These are phyloP conservation scores for Oxytorus armatus DNA, from an alignment of 2,888 invertebrate genomes.

Conservation along the genomic window DNA sequence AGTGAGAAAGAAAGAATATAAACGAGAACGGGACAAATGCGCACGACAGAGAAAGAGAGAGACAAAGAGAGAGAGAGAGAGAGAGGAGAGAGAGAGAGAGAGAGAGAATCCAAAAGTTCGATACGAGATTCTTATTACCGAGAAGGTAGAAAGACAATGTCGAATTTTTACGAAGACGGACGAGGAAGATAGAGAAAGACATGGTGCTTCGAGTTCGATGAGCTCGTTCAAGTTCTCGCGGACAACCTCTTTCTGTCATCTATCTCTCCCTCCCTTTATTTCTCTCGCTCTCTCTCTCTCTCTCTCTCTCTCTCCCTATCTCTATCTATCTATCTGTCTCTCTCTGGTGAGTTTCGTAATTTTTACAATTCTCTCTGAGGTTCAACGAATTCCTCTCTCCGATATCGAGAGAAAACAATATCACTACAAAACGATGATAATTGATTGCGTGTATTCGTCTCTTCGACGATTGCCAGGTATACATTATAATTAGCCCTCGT, in stretches of 20 bases:
- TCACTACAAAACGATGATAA: constrained; percentile 63
- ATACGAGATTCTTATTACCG: constrained; percentile 62
- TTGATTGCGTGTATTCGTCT: background rate
- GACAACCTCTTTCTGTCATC: constrained; percentile 15
- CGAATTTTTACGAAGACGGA: background rate
- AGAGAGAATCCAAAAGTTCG: constrained; percentile 61
- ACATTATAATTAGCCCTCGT: constrained; percentile 18
- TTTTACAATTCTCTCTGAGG: background rate
- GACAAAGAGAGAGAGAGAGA: constrained; percentile 49
- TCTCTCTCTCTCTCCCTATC: too few relatives aligned
- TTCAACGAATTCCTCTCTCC: background rate
- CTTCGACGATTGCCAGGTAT: background rate
- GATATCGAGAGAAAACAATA: constrained; percentile 74
- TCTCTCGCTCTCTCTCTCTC: too few relatives aligned
- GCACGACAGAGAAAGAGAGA: too few relatives aligned
- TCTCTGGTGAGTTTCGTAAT: background rate
- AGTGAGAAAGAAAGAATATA: constrained; percentile 53
- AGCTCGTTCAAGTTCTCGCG: constrained; percentile 26
- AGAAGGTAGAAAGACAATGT: constrained; percentile 22
- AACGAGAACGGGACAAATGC: constrained; percentile 33
- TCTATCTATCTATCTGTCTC: too few relatives aligned
- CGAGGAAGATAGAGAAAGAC: constrained; percentile 13
- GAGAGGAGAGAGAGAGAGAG: constrained; percentile 32
- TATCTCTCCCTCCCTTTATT: constrained; percentile 18
- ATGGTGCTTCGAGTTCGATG: constrained; percentile 46